These are phyloP conservation scores for Shargacucullia verbasci DNA, from an alignment of 2,888 invertebrate species.

Conservation along the genomic window DNA sequence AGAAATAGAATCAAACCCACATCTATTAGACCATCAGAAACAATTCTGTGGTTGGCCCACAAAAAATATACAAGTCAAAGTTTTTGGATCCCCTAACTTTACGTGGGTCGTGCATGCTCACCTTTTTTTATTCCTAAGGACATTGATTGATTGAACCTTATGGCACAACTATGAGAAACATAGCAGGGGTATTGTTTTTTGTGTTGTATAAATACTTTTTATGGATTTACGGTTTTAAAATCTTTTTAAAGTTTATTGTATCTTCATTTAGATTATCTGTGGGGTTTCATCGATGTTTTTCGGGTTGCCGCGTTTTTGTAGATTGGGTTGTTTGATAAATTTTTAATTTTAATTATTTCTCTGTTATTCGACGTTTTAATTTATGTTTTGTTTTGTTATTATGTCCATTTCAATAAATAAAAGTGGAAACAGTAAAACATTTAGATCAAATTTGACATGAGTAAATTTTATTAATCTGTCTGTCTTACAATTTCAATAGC, in stretches of 20 bases:
- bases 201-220: slow-evolving; percentile 64
- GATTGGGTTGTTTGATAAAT: slow-evolving; percentile 24
- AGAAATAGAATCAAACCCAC: slow-evolving; percentile 69
- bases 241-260: slow-evolving; percentile 79
- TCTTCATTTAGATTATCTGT: slow-evolving; percentile 81
- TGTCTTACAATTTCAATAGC: slow-evolving; percentile 14
- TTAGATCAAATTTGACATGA: too few species aligned
- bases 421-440: background rate
- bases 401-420: slow-evolving; percentile 14
- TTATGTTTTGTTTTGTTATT: slow-evolving; percentile 22
- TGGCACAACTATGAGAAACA: slow-evolving; percentile 83
- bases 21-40: slow-evolving; percentile 77
- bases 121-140: slow-evolving; percentile 84
- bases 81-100: slow-evolving; percentile 82
- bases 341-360: slow-evolving; percentile 30
- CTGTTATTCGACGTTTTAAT: slow-evolving; percentile 2
- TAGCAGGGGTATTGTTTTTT: slow-evolving; percentile 82
- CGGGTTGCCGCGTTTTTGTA: slow-evolving; percentile 32
- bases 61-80: slow-evolving; percentile 79
- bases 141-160: slow-evolving; percentile 88
- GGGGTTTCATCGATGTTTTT: slow-evolving; percentile 59
- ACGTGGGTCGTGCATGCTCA: slow-evolving; percentile 84
- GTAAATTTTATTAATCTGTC: slow-evolving; percentile 1
- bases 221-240: slow-evolving; percentile 63
- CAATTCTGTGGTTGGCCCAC: slow-evolving; percentile 75